Percentiles rank a stretch among this genome's conserved stretches.
phyloP scores from a whole-genome alignment of 1,140 invertebrate genomes.

The Ctenoplectra terminalis region DNA sequence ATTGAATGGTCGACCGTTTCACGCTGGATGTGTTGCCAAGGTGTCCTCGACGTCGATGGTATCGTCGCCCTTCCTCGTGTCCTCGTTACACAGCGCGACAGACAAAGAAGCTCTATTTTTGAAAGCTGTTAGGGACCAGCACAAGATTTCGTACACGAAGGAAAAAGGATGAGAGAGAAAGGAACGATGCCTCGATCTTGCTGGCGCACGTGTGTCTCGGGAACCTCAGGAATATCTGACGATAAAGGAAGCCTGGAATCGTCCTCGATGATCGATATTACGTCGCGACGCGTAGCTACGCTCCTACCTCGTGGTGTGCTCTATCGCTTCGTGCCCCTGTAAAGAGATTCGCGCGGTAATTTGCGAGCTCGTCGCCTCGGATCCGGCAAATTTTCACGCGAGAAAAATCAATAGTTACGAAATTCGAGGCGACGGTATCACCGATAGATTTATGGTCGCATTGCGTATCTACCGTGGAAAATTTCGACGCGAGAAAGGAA shows the following conservation, averaged over 20 bases:
- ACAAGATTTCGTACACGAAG: background rate
- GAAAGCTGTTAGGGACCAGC: background rate
- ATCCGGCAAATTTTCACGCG: slow-evolving; percentile 25
- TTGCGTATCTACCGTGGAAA: slow-evolving; percentile 59
- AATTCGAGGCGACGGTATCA: slow-evolving; percentile 46
- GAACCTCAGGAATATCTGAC: slow-evolving; percentile 12
- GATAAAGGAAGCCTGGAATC: slow-evolving; percentile 53
- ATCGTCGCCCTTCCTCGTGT: background rate
- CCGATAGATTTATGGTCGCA: slow-evolving; percentile 44
- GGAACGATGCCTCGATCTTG: slow-evolving; percentile 31
- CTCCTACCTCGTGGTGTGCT: slow-evolving; percentile 29
- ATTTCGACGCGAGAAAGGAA: slow-evolving; percentile 53
- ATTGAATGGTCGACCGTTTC: slow-evolving; percentile 64
- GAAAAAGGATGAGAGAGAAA: background rate
- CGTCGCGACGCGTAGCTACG: slow-evolving; percentile 1
- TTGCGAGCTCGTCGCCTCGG: background rate
- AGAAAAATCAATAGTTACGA: slow-evolving; percentile 55
- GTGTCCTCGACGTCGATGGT: background rate
- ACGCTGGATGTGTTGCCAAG: background rate
- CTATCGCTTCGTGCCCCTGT: slow-evolving; percentile 33
- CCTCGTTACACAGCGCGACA: background rate
- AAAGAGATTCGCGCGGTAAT: slow-evolving; percentile 45
- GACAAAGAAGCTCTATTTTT: background rate
- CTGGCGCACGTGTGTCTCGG: slow-evolving; percentile 41
- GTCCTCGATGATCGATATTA: slow-evolving; percentile 63